These are phyloP conservation scores for Australoheros scitulus DNA, from an alignment of 2,113 vertebrate genomes.

Conservation along the genomic window DNA sequence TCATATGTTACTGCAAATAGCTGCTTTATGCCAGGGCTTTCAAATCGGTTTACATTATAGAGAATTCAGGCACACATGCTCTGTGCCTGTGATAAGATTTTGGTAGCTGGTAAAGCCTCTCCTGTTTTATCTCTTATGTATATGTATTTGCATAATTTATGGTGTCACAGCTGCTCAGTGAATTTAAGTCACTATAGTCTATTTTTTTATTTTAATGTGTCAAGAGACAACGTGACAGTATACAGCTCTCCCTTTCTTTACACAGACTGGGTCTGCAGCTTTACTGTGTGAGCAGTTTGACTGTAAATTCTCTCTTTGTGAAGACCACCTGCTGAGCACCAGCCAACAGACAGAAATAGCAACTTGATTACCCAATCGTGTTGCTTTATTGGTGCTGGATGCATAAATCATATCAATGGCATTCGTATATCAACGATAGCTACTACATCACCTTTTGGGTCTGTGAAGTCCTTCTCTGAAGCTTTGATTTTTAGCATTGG, in stretches of 20 bases:
- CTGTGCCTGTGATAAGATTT: background rate
- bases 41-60: conserved; percentile 10
- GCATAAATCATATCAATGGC: too few species aligned
- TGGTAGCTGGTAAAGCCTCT: background rate
- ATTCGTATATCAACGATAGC: too few species aligned
- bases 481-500: background rate
- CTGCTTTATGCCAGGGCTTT: conserved; percentile 9
- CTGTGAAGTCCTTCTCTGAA: too few species aligned
- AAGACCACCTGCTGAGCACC: background rate
- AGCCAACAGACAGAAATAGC: background rate
- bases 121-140: conserved; percentile 4
- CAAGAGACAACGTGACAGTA: background rate
- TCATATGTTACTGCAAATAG: conserved; percentile 43
- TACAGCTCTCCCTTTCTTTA: background rate
- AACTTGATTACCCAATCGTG: background rate
- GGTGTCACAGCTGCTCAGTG: background rate
- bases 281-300: background rate
- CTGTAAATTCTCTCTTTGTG: background rate
- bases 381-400: too few species aligned
- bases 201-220: too few species aligned
- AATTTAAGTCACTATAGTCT: background rate
- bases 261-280: background rate
- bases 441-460: too few species aligned
- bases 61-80: background rate
- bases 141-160: background rate